Conservation (phyloP, 2,888 invertebrate species). For the Hirtodrosophila trivittata region DNA sequence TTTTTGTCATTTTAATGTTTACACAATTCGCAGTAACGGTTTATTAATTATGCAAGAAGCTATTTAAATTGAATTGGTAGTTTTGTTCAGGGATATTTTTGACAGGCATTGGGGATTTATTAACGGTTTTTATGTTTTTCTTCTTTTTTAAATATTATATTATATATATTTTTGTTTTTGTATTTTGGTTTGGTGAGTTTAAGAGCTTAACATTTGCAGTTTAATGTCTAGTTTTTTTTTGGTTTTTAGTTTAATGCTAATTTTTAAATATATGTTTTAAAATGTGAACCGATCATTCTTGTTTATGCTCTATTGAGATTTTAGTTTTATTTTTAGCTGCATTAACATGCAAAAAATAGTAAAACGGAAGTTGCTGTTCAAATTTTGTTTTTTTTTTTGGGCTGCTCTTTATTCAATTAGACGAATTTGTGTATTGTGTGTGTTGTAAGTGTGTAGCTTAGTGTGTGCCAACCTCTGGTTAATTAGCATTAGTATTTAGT, state of each 20-base stretch:
- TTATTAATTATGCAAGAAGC: conserved; percentile 71
- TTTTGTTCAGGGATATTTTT: conserved; percentile 40
- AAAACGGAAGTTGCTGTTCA: conserved; percentile 49
- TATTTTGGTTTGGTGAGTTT: conserved; percentile 47
- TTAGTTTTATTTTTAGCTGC: conserved; percentile 47
- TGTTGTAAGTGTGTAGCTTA: conserved; percentile 20
- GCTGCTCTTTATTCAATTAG: conserved; percentile 62
- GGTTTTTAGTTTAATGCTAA: conserved; percentile 69
- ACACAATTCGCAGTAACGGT: conserved; percentile 66
- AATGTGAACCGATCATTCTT: conserved; percentile 54
- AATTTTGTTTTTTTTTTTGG: conserved; percentile 37
- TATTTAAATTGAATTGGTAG: conserved; percentile 76
- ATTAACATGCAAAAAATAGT: conserved; percentile 46
- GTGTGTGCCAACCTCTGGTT: conserved; percentile 61
- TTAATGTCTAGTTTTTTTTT: conserved; percentile 61
- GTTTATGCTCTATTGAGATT: conserved; percentile 50
- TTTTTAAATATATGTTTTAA: conserved; percentile 61
- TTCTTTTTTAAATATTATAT: conserved; percentile 19
- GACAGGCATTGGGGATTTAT: conserved; percentile 50
- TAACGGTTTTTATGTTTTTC: conserved; percentile 34
- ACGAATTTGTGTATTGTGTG: conserved; percentile 40
- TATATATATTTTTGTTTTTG: conserved; percentile 24
- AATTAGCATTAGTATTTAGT: conserved; percentile 59
- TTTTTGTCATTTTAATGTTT: conserved; percentile 53
- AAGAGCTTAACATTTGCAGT: conserved; percentile 68